phyloP scores from a whole-genome alignment of 2,888 invertebrate genomes.

The Synanthedon myopaeformis region DNA sequence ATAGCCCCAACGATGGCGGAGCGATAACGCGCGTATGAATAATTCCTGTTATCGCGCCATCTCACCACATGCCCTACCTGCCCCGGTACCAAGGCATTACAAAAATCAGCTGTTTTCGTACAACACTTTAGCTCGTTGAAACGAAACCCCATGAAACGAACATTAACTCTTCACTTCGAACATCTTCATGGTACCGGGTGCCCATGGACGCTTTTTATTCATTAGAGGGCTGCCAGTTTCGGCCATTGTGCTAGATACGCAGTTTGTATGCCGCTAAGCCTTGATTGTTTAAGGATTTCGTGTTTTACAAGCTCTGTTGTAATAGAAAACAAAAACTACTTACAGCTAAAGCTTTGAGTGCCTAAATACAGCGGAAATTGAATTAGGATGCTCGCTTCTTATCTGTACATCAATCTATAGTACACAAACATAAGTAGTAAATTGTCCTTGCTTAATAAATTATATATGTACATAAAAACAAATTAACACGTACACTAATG shows the following conservation, averaged over 20 bases:
- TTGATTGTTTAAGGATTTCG: constrained; percentile 54
- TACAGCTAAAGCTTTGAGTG: constrained; percentile 11
- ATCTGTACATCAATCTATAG: constrained; percentile 14
- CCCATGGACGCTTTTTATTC: constrained; percentile 57
- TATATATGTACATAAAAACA: too few species aligned
- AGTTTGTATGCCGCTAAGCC: constrained; percentile 53
- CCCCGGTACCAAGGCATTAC: constrained; percentile 46
- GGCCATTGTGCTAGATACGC: constrained; percentile 59
- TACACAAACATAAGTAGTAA: too few species aligned
- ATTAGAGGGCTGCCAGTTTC: constrained; percentile 60
- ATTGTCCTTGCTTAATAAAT: too few species aligned
- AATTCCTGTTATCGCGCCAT: constrained; percentile 68
- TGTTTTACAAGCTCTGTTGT: constrained; percentile 40
- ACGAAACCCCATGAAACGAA: constrained; percentile 4
- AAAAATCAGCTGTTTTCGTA: constrained; percentile 26
- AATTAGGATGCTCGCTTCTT: constrained; percentile 26
- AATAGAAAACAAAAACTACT: constrained; percentile 46
- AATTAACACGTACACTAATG: too few species aligned
- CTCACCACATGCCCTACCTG: constrained; percentile 70
- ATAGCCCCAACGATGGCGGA: constrained; percentile 63
- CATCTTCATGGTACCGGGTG: constrained; percentile 35
- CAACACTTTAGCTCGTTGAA: constrained; percentile 21
- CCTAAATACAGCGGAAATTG: constrained; percentile 35
- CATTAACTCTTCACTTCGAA: not conserved
- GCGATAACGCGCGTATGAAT: constrained; percentile 68